Evolutionary conservation across 2,113 vertebrate genomes (phyloP), one percentile per base, ranked within the genome.

Genomic region (Cercocebus atys): DNA sequence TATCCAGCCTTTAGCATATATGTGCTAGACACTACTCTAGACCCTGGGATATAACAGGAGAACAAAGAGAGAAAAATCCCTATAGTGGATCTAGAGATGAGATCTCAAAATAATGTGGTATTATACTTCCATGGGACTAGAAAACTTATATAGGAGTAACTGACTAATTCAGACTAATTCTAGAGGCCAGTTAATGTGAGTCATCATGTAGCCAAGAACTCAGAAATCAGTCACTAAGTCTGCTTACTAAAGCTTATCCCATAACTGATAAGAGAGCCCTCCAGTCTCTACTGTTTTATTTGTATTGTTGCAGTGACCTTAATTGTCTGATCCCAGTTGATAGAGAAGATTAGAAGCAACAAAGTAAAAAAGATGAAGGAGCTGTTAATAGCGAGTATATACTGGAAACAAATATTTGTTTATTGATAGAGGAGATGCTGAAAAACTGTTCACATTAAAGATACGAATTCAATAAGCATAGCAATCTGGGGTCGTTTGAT

Each of bases 281-380:
- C 23, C 1, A 8, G 59, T 57, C 57, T 93, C 78, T 93, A 0
- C 82, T 86, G 25, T 52, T 91, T 72, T 82, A 45, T 90, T 85
- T 96, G 25, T 61, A 14, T 93, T 59, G 11, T 92, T 85, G 50
- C 18, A 81, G 2, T 83, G 82, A 94, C 61, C 64, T 66, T 89
- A 61, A 75, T 64, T 91, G 10, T 79, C 43, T 95, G 59, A 14
- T 86, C 61, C 80, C 66, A 82, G 59, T 64, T 96, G 76, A 85
- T 73, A 93, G 85, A 93, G 38, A 66, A 96, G 40, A 93, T 91
- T 79, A 87, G 45, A 98, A 96, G 20, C 59, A 80, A 45, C 81
- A 93, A 73, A 88, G 50, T 50, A 88, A 18, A 75, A 94, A 93
- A 78, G 55, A 35, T 85, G 55, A 81, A 68, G 18, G 68, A 70